These are phyloP conservation scores for Eretmocerus hayati DNA, from an alignment of 2,888 invertebrate genomes.

Conservation along the genomic window DNA sequence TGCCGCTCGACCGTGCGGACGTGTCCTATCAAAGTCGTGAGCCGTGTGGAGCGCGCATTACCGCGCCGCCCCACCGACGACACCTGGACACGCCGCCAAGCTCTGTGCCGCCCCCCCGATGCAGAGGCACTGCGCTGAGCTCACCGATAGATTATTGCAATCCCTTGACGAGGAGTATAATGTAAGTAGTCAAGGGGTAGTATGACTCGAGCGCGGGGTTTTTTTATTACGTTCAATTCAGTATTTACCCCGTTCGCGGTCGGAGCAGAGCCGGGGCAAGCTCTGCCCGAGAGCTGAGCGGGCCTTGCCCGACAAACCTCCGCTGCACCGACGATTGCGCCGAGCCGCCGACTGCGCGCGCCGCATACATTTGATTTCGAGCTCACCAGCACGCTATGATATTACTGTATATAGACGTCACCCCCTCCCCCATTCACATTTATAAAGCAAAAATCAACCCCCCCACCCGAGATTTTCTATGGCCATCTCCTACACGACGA, in stretches of 20 bases:
- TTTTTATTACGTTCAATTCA: too few relatives aligned
- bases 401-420: too few relatives aligned
- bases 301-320: conserved; percentile 51
- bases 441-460: too few relatives aligned
- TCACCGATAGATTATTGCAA: conserved; percentile 93
- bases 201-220: too few relatives aligned
- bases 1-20: conserved; percentile 43
- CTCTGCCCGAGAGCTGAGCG: conserved; percentile 43
- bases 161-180: conserved; percentile 95
- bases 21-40: conserved; percentile 11
- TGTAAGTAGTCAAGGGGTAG: too few relatives aligned
- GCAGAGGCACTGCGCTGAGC: conserved; percentile 59
- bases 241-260: too few relatives aligned
- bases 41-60: background rate
- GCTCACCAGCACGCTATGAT: too few relatives aligned
- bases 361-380: too few relatives aligned
- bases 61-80: background rate
- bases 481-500: too few relatives aligned
- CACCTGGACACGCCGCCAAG: background rate
- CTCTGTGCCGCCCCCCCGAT: conserved; percentile 47
- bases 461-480: background rate
- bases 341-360: too few relatives aligned
- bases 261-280: background rate
- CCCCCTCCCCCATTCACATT: too few relatives aligned
- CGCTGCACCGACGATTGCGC: conserved; percentile 29